Conservation (phyloP, 2,797 vertebrate species). For the Platalea minor region DNA sequence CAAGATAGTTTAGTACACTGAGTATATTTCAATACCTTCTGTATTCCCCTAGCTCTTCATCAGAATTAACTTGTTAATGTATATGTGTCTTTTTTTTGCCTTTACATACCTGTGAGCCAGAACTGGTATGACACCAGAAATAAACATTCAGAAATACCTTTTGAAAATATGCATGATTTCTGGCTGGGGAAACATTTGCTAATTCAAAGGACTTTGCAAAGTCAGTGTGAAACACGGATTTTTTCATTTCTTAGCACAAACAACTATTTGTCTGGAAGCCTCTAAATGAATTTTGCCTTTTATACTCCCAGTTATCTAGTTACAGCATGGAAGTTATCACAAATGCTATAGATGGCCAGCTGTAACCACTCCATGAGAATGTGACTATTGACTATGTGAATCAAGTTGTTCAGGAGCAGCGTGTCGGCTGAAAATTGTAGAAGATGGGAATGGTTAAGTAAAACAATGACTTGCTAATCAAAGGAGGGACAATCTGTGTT, state of each 20-base stretch:
- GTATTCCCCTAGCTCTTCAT: background rate
- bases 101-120: background rate
- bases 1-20: background rate
- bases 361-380: background rate
- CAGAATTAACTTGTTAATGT: background rate
- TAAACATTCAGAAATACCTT: background rate
- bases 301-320: background rate
- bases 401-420: background rate
- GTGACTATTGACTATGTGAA: background rate
- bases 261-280: background rate
- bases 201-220: background rate
- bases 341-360: background rate
- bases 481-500: background rate
- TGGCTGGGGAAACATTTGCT: background rate
- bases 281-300: background rate
- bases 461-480: background rate
- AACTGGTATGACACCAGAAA: background rate
- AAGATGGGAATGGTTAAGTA: background rate
- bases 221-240: background rate
- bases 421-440: background rate
- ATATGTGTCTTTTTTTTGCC: background rate
- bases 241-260: background rate
- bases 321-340: background rate
- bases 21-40: background rate
- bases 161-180: background rate